Evolutionary conservation across 2,888 invertebrate genomes (phyloP), one percentile per base, ranked within the genome.

Genomic region (Molanna angustata): DNA sequence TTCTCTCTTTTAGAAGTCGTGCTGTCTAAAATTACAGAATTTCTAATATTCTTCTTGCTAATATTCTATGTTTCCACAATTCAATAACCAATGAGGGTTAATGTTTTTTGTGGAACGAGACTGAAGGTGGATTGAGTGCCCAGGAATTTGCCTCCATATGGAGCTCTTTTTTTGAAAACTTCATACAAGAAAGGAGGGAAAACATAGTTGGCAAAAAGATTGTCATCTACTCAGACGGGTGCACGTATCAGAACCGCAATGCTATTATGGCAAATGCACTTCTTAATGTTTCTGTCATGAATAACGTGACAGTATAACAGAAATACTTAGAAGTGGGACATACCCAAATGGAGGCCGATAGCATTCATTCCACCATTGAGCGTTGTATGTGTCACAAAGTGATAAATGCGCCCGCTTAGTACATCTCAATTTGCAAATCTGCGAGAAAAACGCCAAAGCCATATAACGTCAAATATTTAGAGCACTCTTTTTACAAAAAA

Each of bases 381-480:
- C 19, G 42, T 7, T 17, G 21, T 11, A 13, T 42, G 13, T 21
- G 21, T 21, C 7, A 42, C 14, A 19, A 17, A 42, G 13, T 17
- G 4, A 42, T 42, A 6, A 4, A 14, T 21, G 19, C 18, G 4
- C 42, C 42, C 3, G 60, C 61, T 9, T 57, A 60, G 39, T 61
- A 61, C 41, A 45, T 57, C 20, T 3, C 18, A 14, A 33, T 50
- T 18, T 56, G 57, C 22, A 40, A 47, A 59, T 35, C 27, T 17
- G 60, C 60, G 7, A 35, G 61, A 40, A 16, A 27, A 20, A 35
- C 9, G 9, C 53, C 52, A 21, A 7, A 22, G n/a, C 60, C 58
- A 16, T 61, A 59, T 49, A 21, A 40, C 14, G 61, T 62, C 14
- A 20, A 22, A n/a, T 61, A 59, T 40, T 33, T 55, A 17, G 40